phyloP scores from a whole-genome alignment of 2,888 invertebrate species.

The Torymus aiolomorphi region DNA sequence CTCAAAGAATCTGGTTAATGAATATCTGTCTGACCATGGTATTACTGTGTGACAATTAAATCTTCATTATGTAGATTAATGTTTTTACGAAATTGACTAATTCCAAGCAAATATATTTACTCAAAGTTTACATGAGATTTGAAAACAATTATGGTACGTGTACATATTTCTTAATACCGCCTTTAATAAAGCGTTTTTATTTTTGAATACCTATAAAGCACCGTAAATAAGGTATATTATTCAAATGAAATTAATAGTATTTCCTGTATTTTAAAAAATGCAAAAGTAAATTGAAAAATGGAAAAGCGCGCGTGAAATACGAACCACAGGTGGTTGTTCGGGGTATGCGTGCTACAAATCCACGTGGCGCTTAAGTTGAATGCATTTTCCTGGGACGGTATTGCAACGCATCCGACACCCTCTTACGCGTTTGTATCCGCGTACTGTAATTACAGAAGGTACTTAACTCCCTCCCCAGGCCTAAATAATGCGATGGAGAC shows the following conservation, averaged over 20 bases:
- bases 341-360: conserved; percentile 39
- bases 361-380: conserved; percentile 44
- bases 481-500: conserved; percentile 47
- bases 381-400: conserved; percentile 27
- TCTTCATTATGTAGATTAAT: too few species aligned
- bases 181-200: too few species aligned
- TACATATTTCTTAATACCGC: too few species aligned
- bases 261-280: background rate
- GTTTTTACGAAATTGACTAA: too few species aligned
- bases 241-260: background rate
- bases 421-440: conserved; percentile 23
- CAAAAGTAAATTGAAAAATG: conserved; percentile 13
- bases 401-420: conserved; percentile 46
- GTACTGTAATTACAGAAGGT: conserved; percentile 49
- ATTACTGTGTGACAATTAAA: too few species aligned
- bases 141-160: too few species aligned
- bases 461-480: conserved; percentile 34
- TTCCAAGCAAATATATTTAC: too few species aligned
- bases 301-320: conserved; percentile 31
- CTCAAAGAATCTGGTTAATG: conserved; percentile 6
- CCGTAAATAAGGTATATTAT: too few species aligned
- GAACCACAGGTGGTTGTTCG: conserved; percentile 52
- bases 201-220: too few species aligned
- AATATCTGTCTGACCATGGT: conserved; percentile 1
- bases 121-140: too few species aligned